Evolutionary conservation across 2,888 invertebrate species (phyloP).

Genomic region (Macrophya annulata): DNA sequence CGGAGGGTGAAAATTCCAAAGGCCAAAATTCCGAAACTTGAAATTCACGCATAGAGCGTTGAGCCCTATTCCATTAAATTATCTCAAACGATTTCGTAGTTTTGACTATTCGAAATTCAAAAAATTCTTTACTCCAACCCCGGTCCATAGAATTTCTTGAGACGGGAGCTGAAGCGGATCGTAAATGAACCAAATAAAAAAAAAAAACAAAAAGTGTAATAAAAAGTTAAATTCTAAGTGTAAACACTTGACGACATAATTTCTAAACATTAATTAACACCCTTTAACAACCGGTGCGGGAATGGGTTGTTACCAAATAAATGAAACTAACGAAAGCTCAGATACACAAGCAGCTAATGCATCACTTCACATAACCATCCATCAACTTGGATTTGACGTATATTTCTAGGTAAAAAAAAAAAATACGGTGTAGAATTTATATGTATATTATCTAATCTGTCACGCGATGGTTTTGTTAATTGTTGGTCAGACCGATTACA

Average conservation of each 20-base stretch:
- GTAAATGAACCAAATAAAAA: neutral
- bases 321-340: neutral
- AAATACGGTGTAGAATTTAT: neutral
- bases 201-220: neutral
- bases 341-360: neutral
- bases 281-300: neutral
- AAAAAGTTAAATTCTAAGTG: neutral
- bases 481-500: slow-evolving; percentile 27
- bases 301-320: neutral
- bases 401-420: slow-evolving; percentile 27
- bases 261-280: slow-evolving; percentile 2
- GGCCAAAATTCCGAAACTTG: too few relatives aligned
- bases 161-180: neutral
- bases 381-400: slow-evolving; percentile 35
- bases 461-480: slow-evolving; percentile 43
- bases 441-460: slow-evolving; percentile 33
- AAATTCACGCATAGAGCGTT: too few relatives aligned
- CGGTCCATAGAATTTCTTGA: neutral
- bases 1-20: too few relatives aligned
- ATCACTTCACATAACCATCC: slow-evolving; percentile 35
- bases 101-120: too few relatives aligned
- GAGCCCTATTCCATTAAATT: too few relatives aligned
- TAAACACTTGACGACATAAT: neutral
- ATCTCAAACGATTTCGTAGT: too few relatives aligned
- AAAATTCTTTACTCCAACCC: too few relatives aligned